These are phyloP conservation scores for Anthoscopus minutus DNA, from an alignment of 2,113 vertebrate genomes.

Conservation along the genomic window DNA sequence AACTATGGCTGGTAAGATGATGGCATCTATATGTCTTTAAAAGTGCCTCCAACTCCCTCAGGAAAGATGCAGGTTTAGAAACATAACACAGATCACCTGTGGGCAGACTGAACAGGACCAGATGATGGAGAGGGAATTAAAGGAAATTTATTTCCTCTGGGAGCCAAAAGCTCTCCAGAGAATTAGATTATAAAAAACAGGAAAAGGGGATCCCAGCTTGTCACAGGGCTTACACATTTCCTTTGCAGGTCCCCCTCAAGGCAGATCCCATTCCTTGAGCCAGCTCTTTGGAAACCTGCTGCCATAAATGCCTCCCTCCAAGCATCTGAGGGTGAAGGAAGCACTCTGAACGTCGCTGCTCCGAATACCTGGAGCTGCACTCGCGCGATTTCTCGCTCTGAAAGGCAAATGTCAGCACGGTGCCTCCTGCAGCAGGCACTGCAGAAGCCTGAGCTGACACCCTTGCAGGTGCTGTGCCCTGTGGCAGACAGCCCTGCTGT, in stretches of 20 bases:
- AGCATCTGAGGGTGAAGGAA: not conserved
- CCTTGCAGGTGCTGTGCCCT: not conserved
- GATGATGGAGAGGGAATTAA: not conserved
- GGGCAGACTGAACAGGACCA: not conserved
- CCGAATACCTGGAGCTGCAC: not conserved
- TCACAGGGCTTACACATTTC: not conserved
- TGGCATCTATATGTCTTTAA: not conserved
- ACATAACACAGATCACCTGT: not conserved
- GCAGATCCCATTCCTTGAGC: not conserved
- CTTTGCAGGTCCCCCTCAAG: not conserved
- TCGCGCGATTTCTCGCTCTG: not conserved
- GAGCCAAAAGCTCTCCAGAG: not conserved
- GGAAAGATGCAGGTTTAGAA: not conserved
- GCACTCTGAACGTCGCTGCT: not conserved
- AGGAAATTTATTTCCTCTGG: not conserved
- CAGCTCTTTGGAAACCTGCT: not conserved
- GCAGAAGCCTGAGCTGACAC: not conserved
- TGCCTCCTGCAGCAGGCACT: not conserved
- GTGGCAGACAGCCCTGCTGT: not conserved
- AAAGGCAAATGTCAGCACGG: conserved; percentile 26
- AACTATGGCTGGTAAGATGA: not conserved
- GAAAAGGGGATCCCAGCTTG: not conserved
- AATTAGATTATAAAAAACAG: not conserved
- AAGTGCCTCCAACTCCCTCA: not conserved
- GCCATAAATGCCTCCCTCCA: not conserved